A percentile compares a stretch with the other conserved stretches of the same genome.
Evolutionary conservation across 2,888 invertebrate genomes (phyloP).

Genomic region (Drosophila subquinaria): DNA sequence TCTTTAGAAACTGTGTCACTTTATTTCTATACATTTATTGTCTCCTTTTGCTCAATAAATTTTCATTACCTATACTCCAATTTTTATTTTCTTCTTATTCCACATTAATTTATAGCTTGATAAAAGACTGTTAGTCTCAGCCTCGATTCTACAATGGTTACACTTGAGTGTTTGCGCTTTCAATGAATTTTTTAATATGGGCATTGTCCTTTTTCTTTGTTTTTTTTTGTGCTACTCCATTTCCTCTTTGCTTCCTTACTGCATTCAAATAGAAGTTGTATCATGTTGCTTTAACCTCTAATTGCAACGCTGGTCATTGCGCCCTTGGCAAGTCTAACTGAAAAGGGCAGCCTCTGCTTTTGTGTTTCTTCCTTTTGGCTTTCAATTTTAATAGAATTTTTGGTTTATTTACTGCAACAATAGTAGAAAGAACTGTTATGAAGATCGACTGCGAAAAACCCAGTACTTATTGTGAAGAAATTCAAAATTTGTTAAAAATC

Average conservation of each 20-base stretch:
- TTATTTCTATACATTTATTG: neutral
- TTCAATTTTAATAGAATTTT: slow-evolving; percentile 67
- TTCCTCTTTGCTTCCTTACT: slow-evolving; percentile 17
- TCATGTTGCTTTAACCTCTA: slow-evolving; percentile 57
- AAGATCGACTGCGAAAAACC: no score
- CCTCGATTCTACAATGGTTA: slow-evolving; percentile 1
- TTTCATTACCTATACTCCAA: neutral
- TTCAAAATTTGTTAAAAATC: no score
- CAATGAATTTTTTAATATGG: slow-evolving; percentile 63
- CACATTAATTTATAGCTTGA: slow-evolving; percentile 37
- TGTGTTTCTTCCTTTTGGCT: slow-evolving; percentile 36
- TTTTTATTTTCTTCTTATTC: slow-evolving; percentile 16
- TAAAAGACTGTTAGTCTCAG: slow-evolving; percentile 24
- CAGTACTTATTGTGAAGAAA: no score
- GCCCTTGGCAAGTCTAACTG: slow-evolving; percentile 46
- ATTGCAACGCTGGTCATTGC: slow-evolving; percentile 59
- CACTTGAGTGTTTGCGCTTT: slow-evolving; percentile 29
- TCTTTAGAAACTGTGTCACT: neutral
- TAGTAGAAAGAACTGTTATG: neutral
- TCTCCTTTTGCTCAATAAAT: neutral
- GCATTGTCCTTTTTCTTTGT: slow-evolving; percentile 52
- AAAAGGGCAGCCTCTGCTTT: slow-evolving; percentile 11
- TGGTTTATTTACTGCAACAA: slow-evolving; percentile 51
- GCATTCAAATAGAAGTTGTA: slow-evolving; percentile 31
- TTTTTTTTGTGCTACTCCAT: slow-evolving; percentile 8